Conservation (phyloP, 92 coral and sea anemone genomes). For the Epizoanthus illoricatus region DNA sequence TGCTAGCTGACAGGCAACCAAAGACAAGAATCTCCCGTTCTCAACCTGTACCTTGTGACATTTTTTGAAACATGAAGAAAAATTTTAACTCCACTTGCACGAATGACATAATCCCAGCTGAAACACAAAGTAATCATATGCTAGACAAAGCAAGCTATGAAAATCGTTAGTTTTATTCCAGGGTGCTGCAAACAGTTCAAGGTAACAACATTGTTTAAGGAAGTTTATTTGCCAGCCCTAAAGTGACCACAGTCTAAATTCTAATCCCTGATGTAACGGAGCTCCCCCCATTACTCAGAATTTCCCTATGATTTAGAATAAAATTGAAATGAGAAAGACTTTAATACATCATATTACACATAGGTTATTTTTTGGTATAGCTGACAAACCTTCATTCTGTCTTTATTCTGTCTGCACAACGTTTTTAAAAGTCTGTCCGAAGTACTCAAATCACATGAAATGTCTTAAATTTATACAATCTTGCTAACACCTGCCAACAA, state of each 20-base stretch:
- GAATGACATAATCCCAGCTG: no score
- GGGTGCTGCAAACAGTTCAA: background rate
- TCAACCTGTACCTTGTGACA: no score
- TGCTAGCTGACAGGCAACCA: no score
- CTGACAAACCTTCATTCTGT: background rate
- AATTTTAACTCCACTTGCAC: no score
- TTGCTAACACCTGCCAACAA: background rate
- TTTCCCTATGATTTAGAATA: conserved; percentile 2
- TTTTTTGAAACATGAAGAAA: no score
- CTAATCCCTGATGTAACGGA: background rate
- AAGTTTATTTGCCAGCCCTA: background rate
- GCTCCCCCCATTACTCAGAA: background rate
- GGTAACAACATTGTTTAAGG: background rate
- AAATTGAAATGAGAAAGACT: background rate
- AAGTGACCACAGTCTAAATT: background rate
- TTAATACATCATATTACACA: conserved; percentile 14
- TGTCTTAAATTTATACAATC: conserved; percentile 20
- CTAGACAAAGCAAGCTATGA: background rate
- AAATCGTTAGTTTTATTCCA: background rate
- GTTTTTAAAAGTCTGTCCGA: background rate
- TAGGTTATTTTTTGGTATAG: background rate
- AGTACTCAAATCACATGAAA: conserved; percentile 20
- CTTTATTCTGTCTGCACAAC: no score
- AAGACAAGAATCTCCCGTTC: no score
- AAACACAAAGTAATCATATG: no score